Conservation (phyloP, 2,113 vertebrate genomes). For the Platysteira castanea region DNA sequence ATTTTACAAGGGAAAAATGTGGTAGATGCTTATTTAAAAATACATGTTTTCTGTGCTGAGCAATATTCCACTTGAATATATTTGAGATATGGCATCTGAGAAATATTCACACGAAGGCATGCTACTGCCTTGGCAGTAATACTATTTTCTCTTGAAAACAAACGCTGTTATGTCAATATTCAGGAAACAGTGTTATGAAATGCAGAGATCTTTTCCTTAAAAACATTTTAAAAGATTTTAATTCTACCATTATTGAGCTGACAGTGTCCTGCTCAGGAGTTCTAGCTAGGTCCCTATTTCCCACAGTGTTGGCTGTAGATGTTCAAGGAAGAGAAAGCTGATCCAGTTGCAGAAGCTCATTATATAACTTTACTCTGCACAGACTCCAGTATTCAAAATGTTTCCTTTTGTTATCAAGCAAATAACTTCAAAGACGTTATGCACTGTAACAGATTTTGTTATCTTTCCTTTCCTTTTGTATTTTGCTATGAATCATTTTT, state of each 20-base stretch:
- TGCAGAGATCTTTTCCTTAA: not conserved
- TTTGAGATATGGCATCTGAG: not conserved
- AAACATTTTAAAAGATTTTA: not conserved
- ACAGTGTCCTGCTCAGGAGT: not conserved
- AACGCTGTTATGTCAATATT: not conserved
- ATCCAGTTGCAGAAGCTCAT: not conserved
- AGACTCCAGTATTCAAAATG: not conserved
- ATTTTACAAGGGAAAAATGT: not conserved
- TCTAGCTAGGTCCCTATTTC: not conserved
- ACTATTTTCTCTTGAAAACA: not conserved
- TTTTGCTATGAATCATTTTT: slow-evolving; percentile 64
- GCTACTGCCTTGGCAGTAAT: not conserved
- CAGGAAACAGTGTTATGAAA: not conserved
- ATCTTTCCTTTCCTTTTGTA: slow-evolving; percentile 32
- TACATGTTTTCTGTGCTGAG: not conserved
- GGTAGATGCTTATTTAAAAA: not conserved
- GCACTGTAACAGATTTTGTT: slow-evolving; percentile 51
- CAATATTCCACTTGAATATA: not conserved
- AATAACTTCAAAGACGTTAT: slow-evolving; percentile 19
- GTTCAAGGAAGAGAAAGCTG: not conserved
- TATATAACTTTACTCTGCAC: not conserved
- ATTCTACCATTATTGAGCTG: not conserved
- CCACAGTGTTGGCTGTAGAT: not conserved
- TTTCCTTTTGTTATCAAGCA: not conserved
- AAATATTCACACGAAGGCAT: not conserved